Evolutionary conservation across 2,113 vertebrate genomes (phyloP).

Genomic region (Lutjanus erythropterus): DNA sequence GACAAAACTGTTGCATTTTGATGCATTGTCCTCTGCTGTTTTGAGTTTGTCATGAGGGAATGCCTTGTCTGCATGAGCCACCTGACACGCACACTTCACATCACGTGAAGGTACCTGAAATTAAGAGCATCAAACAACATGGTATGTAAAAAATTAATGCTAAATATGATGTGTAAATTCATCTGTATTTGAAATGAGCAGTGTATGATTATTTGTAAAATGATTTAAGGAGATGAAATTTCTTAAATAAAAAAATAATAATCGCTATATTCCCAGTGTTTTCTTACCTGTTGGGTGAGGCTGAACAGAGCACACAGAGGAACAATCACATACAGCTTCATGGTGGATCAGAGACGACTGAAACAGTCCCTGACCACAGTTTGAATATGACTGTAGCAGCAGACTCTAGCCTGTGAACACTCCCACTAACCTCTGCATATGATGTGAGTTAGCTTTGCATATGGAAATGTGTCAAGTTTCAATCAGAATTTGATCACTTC

Average conservation of each 20-base stretch:
- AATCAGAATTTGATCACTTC: constrained; percentile 49
- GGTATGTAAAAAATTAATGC: neutral
- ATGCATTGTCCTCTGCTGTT: constrained; percentile 19
- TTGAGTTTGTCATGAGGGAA: constrained; percentile 77
- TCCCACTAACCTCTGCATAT: constrained; percentile 9
- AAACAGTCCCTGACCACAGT: neutral
- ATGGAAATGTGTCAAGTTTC: no score
- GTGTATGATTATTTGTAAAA: neutral
- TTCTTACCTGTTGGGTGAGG: constrained; percentile 72
- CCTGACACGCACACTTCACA: constrained; percentile 78
- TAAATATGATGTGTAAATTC: neutral
- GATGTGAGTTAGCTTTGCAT: fast-evolving
- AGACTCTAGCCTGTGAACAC: constrained; percentile 7
- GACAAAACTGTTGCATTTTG: constrained; percentile 66
- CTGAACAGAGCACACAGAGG: constrained; percentile 52
- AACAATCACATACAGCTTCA: constrained; percentile 49
- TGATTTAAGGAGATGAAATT: neutral
- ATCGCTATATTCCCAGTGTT: neutral
- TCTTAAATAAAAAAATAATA: no score
- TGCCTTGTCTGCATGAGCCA: constrained; percentile 48
- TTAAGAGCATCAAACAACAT: neutral
- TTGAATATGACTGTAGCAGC: no score
- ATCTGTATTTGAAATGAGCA: neutral
- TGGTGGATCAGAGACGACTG: constrained; percentile 26
- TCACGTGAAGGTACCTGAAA: constrained; percentile 34